Base-by-base conservation (phyloP, 2,113 vertebrate species). In the Siphamia tubifer region DNA sequence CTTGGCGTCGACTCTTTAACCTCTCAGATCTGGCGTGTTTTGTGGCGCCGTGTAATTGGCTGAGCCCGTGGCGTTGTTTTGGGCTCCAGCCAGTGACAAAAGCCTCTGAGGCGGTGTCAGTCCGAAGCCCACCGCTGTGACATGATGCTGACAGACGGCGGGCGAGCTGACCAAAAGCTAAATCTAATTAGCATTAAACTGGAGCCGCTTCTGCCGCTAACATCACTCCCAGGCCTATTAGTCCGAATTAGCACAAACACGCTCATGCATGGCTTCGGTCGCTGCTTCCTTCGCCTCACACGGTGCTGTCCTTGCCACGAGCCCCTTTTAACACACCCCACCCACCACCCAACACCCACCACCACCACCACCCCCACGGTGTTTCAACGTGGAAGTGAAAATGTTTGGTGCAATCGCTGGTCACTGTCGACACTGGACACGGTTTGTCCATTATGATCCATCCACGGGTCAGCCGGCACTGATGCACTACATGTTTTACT, bases 101-200 rank as follows among this genome's bases (percentile, higher is more conserved):
- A 31, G 66, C 58, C 77, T 86, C 77, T 72, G 52, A 70, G 80
- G 69, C 67, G 6, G 54, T 87, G 85, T 89, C 82, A 76, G 77
- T 74, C 51, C 39, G 53, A 78, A 75, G 60, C 47, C 74, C 19
- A 55, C 51, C 54, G 67, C 78, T 72, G 74, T 79, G 80, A 87
- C 81, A 82, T 79, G 60, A 79, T 82, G 84, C 79, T 87, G 83
- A 89, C 79, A 86, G 77, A 79, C 71, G 24, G 66, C 56, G 24
- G 66, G 67, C 25, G 39, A 87, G 83, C 65, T 43, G 57, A 84
- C 79, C 77, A 79, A 79, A 82, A 76, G 81, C 64, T 72, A 90
- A 87, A 91, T 89, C 62, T 62, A 89, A 91, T 90, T 86, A 87
- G 63, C 77, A 89, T 86, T 86, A 87, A 83, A 85, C 61, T 53